Conservation (phyloP, 1,140 invertebrate species). For the Teleopsis dalmanni region DNA sequence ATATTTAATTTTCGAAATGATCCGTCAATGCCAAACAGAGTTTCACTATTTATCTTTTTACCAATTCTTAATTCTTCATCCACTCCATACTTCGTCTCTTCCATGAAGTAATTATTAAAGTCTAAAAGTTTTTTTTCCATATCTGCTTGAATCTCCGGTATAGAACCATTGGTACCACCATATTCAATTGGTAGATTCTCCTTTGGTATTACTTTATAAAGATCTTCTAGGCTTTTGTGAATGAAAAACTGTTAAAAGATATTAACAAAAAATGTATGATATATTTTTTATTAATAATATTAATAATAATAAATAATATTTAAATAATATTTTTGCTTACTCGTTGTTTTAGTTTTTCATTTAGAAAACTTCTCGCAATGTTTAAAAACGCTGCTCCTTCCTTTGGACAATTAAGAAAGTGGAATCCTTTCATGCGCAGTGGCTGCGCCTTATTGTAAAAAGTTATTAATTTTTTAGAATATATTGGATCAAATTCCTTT, state of each 20-base stretch:
- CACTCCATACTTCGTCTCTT: conserved; percentile 48
- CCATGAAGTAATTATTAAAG: conserved; percentile 45
- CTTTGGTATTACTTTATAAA: conserved; percentile 41
- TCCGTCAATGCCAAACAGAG: conserved; percentile 52
- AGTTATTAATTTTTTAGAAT: conserved; percentile 42
- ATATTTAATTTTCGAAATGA: conserved; percentile 48
- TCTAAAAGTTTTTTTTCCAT: conserved; percentile 47
- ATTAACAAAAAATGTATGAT: background rate
- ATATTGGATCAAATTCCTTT: conserved; percentile 39
- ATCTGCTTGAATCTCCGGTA: conserved; percentile 44
- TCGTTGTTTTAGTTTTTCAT: conserved; percentile 44
- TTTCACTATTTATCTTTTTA: conserved; percentile 44
- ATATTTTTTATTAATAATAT: background rate
- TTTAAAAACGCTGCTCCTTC: conserved; percentile 29
- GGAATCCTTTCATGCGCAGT: conserved; percentile 44
- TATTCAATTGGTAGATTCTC: conserved; percentile 48
- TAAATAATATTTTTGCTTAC: too few species aligned
- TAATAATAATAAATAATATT: too few species aligned
- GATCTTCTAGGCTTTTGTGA: conserved; percentile 17
- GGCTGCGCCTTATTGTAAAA: conserved; percentile 44
- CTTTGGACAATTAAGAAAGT: conserved; percentile 46
- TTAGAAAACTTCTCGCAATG: conserved; percentile 43
- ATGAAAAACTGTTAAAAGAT: conserved; percentile 18
- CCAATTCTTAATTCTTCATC: conserved; percentile 51
- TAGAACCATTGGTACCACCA: conserved; percentile 46